A percentile compares a stretch with the other conserved stretches of the same genome.
Evolutionary conservation across 2,888 invertebrate genomes (phyloP).

Genomic region (Tetrapedia diversipes): DNA sequence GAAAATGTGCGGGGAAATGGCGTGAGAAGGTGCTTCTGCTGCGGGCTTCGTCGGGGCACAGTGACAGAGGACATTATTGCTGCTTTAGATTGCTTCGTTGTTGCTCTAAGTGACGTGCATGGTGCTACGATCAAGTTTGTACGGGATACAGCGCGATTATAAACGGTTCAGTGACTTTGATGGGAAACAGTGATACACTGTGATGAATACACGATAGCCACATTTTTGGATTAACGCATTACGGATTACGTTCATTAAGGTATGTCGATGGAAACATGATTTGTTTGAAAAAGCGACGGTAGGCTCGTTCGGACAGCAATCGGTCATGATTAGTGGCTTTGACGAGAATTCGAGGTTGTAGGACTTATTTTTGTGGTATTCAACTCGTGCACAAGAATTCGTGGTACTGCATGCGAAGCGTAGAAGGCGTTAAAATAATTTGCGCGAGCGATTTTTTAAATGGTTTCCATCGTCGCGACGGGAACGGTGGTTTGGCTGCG

Average conservation of each 20-base stretch:
- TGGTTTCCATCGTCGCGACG: no score
- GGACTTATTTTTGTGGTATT: no score
- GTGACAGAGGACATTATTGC: not conserved
- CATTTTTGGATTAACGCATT: slow-evolving; percentile 54
- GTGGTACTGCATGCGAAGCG: no score
- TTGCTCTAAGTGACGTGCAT: slow-evolving; percentile 38
- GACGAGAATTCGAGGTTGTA: no score
- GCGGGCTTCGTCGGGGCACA: not conserved
- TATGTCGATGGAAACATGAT: slow-evolving; percentile 19
- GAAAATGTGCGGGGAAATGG: not conserved
- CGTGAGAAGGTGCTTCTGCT: slow-evolving; percentile 10
- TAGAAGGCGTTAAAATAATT: no score
- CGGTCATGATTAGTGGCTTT: slow-evolving; percentile 36
- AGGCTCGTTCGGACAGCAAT: slow-evolving; percentile 27
- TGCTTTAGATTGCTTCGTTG: not conserved
- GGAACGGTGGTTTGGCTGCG: no score
- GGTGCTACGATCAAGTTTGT: slow-evolving; percentile 33
- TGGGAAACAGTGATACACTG: slow-evolving; percentile 27
- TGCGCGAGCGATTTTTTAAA: no score
- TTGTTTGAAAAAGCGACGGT: not conserved
- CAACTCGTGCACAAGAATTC: no score
- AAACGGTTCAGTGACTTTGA: slow-evolving; percentile 45
- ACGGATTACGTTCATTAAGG: slow-evolving; percentile 49
- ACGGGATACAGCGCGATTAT: not conserved
- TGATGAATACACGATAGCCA: slow-evolving; percentile 26